Evolutionary conservation across 2,797 vertebrate genomes (phyloP).

Genomic region (Babyrousa celebensis): DNA sequence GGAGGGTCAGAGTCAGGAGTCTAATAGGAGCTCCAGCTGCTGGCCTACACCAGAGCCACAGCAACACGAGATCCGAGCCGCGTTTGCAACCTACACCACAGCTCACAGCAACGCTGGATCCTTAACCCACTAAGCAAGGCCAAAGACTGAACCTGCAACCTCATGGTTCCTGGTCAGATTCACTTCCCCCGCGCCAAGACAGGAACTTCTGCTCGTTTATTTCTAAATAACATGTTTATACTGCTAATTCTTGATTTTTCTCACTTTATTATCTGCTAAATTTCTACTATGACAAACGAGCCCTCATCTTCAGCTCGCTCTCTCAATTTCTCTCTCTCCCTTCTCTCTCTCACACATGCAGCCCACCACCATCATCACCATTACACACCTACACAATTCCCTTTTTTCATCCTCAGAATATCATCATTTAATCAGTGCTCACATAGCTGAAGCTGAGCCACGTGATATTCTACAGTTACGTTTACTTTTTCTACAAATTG

Average conservation of each 20-base stretch:
- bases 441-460: not conserved
- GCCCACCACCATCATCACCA: not conserved
- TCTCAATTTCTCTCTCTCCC: not conserved
- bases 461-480: not conserved
- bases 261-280: not conserved
- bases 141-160: no score
- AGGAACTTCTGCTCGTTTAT: not conserved
- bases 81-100: no score
- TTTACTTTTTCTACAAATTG: not conserved
- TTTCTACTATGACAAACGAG: not conserved
- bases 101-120: no score
- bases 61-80: no score
- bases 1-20: no score
- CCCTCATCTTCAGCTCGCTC: accelerated
- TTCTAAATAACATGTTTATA: not conserved
- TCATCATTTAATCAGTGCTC: not conserved
- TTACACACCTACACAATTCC: not conserved
- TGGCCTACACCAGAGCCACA: no score
- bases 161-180: no score
- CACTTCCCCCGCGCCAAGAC: no score
- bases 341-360: accelerated
- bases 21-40: no score
- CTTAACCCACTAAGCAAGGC: no score
- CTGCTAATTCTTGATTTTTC: not conserved
- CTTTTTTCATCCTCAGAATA: not conserved